Evolutionary conservation across 2,797 vertebrate species (phyloP).

Genomic region (Acanthurus lineatus): DNA sequence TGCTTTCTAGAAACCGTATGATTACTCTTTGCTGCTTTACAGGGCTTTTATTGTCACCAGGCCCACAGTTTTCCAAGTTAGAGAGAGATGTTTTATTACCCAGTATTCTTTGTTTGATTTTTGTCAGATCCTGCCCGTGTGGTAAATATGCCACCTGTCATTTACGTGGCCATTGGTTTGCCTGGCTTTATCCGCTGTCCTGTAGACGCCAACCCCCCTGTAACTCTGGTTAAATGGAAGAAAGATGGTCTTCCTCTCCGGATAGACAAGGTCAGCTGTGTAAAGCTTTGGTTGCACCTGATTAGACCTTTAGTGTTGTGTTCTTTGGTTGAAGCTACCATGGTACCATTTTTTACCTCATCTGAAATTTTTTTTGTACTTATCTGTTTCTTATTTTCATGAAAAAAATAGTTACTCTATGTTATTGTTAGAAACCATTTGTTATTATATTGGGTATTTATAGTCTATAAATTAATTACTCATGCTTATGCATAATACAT

Average conservation of each 20-base stretch:
- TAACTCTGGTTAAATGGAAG: conserved; percentile 97
- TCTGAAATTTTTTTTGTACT: not conserved
- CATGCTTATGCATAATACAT: not conserved
- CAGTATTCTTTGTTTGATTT: not conserved
- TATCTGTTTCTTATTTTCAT: not conserved
- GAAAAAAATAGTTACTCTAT: not conserved
- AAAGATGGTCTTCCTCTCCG: conserved; percentile 95
- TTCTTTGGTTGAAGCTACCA: not conserved
- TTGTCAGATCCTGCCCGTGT: conserved; percentile 94
- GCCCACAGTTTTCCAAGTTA: conserved; percentile 3
- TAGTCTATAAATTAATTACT: not conserved
- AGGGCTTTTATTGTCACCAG: not conserved
- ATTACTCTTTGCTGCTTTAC: not conserved
- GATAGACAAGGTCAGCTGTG: conserved; percentile 85
- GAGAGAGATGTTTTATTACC: not conserved
- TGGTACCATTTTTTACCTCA: not conserved
- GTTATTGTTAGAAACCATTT: not conserved
- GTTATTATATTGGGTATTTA: not conserved
- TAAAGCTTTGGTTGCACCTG: conserved; percentile 2
- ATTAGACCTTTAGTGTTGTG: too few relatives aligned
- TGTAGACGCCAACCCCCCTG: conserved; percentile 95
- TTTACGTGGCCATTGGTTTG: conserved; percentile 96
- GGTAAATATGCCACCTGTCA: conserved; percentile 96
- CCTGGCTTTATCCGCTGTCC: conserved; percentile 98
- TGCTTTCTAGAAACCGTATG: conserved; percentile 14